Evolutionary conservation across 2,113 vertebrate species (phyloP), one percentile per base, ranked within the genome.

Genomic region (Anoura caudifer): DNA sequence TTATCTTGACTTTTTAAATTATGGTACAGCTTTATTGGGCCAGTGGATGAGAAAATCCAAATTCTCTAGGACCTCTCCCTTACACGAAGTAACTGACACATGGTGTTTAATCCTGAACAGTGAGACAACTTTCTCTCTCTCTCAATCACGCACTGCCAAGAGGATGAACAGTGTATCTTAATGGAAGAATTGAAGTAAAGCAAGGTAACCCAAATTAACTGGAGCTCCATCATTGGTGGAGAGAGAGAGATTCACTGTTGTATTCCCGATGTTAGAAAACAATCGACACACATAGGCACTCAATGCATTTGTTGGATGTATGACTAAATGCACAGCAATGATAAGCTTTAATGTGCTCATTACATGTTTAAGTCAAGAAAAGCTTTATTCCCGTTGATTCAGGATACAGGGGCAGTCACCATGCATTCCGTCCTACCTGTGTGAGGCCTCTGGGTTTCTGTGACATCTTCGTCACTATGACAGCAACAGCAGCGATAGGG

Each of bases 1-100:
- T 63, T 86, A 95, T 86, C 88, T 47, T 79, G 38, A 91, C 45
- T 43, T n/a, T 98, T 97, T 31, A 90, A 97, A 95, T 97, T 93
- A 87, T 90, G 88, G 54, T 70, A 50, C 28, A 65, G 22, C 61
- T 38, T 69, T 86, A 7, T n/a, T 43, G 17, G 26, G 59, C 90
- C 85, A 38, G 63, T 45, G 54, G 83, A 63, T 63, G 47, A 81
- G 81, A 90, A 93, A 87, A 50, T 76, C 65, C 52, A 63, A 36
- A n/a, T 56, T 69, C 65, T 86, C 26, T 59, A 61, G 73, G 24
- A 61, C 14, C 17, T 56, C 0, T n/a, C 31, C 59, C 24, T 84
- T 75, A 52, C 3, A 4, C 26, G 12, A 73, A 85, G 33, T 17
- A 26, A 24, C 73, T 91, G 28, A 77, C 24, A 41, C 24, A 36